phyloP scores from a whole-genome alignment of 2,797 vertebrate genomes.

The Ctenopoma multispine region DNA sequence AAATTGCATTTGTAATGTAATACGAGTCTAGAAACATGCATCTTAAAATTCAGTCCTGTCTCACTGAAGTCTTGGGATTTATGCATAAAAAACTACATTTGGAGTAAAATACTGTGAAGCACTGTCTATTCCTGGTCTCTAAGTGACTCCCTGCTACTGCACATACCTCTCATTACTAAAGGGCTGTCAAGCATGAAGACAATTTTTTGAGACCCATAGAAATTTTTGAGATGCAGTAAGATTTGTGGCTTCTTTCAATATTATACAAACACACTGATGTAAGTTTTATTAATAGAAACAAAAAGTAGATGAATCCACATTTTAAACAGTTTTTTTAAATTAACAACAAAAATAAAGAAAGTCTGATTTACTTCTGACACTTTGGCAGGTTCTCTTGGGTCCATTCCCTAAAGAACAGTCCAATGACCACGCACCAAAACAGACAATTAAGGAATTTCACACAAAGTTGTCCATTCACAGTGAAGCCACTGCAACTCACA shows the following conservation, averaged over 20 bases:
- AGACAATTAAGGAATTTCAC: slow-evolving; percentile 73
- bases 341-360: no score
- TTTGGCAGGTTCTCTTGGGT: slow-evolving; percentile 76
- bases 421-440: slow-evolving; percentile 56
- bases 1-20: no score
- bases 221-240: slow-evolving; percentile 72
- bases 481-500: slow-evolving; percentile 66
- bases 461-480: slow-evolving; percentile 70
- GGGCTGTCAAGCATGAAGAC: slow-evolving; percentile 74
- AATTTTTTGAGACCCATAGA: slow-evolving; percentile 78
- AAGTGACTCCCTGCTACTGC: slow-evolving; percentile 78
- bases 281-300: neutral
- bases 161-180: slow-evolving; percentile 78
- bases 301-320: neutral
- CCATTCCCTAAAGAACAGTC: slow-evolving; percentile 77
- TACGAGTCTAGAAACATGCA: no score
- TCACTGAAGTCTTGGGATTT: no score
- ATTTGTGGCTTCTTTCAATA: slow-evolving; percentile 20
- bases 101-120: no score
- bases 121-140: slow-evolving; percentile 70
- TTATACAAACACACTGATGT: no score
- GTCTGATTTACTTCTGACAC: no score
- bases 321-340: neutral
- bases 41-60: no score
- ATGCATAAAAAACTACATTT: no score